A percentile compares a stretch with the other conserved stretches of the same genome.
phyloP scores from a whole-genome alignment of 2,113 vertebrate species.

The Fulica atra region DNA sequence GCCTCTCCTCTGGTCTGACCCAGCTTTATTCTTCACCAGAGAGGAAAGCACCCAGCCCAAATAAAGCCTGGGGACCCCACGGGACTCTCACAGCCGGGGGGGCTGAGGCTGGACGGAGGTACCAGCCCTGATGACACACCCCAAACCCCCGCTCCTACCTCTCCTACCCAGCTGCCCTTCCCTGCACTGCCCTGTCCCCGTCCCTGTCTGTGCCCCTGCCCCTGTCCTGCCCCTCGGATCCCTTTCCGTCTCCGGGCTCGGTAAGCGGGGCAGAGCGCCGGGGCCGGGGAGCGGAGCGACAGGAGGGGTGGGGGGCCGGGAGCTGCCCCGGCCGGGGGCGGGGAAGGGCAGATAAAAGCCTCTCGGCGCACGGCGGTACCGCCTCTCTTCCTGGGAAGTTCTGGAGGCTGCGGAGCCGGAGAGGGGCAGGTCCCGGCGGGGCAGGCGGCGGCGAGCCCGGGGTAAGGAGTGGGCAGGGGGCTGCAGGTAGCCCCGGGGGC shows the following conservation, averaged over 20 bases:
- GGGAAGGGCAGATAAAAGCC: not conserved
- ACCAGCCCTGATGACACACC: not conserved
- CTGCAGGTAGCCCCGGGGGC: not conserved
- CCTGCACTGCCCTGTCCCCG: not conserved
- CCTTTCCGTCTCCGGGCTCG: rapidly evolving
- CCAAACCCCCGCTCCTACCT: rapidly evolving
- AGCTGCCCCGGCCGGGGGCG: not conserved
- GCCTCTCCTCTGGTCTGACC: not conserved
- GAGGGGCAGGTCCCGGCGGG: not conserved
- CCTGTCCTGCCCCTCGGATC: not conserved
- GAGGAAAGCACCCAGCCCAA: not conserved
- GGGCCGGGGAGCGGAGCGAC: not conserved
- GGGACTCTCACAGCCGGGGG: not conserved
- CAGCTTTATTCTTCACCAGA: not conserved
- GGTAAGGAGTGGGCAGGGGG: not conserved
- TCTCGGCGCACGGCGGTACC: rapidly evolving
- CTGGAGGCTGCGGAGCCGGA: not conserved
- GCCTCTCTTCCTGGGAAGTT: not conserved
- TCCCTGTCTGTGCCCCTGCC: not conserved
- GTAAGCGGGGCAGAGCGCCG: not conserved
- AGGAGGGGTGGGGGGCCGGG: not conserved
- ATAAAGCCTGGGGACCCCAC: rapidly evolving
- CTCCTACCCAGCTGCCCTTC: not conserved
- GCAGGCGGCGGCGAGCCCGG: not conserved
- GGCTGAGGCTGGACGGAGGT: not conserved